phyloP scores from a whole-genome alignment of 2,797 vertebrate genomes.

The Adrianichthys oophorus region DNA sequence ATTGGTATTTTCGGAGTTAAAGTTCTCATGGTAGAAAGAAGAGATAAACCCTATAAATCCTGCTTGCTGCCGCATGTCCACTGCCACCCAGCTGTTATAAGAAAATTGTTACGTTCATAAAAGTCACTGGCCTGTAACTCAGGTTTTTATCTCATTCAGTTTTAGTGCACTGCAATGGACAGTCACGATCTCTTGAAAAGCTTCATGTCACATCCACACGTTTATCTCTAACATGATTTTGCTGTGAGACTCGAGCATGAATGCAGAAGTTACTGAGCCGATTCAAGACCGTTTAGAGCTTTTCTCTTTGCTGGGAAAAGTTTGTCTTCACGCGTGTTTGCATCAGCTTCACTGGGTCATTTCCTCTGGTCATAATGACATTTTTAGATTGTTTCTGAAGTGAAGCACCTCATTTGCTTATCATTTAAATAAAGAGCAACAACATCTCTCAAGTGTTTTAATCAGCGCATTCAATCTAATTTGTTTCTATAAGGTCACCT shows the following conservation, averaged over 20 bases:
- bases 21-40: not conserved
- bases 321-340: not conserved
- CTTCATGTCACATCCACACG: slow-evolving; percentile 3
- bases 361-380: not conserved
- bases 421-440: not conserved
- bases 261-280: not conserved
- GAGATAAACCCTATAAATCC: slow-evolving; percentile 1
- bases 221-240: slow-evolving; percentile 7
- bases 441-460: not conserved
- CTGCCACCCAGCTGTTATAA: not conserved
- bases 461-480: not conserved
- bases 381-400: slow-evolving; percentile 1
- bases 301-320: not conserved
- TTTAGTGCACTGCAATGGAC: not conserved
- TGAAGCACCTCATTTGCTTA: not conserved
- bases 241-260: not conserved
- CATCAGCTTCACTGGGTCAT: not conserved
- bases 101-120: slow-evolving; percentile 5
- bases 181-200: slow-evolving; percentile 8
- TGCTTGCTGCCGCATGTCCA: not conserved
- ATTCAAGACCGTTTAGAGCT: no score
- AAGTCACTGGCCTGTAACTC: slow-evolving; percentile 5
- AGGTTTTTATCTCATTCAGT: not conserved
- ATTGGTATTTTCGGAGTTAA: not conserved
- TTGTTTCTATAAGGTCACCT: not conserved